phyloP scores from a whole-genome alignment of 2,113 vertebrate species.

The Myrmecophaga tridactyla region DNA sequence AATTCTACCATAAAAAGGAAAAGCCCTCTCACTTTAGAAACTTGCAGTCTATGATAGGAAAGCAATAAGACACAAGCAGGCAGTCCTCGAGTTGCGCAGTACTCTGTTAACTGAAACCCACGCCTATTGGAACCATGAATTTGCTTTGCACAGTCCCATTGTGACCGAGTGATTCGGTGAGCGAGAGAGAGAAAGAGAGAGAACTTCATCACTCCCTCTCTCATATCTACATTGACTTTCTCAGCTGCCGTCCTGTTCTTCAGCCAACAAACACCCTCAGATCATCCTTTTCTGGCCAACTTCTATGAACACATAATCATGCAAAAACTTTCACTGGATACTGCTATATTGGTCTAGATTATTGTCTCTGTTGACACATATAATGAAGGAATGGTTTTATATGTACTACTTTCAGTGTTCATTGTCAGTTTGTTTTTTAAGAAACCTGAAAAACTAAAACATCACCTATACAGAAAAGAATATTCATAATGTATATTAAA shows the following conservation, averaged over 20 bases:
- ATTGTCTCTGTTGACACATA: neutral
- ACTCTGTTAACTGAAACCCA: neutral
- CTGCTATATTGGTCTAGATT: neutral
- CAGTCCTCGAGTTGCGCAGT: neutral
- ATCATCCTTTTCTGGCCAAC: neutral
- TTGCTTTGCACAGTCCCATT: neutral
- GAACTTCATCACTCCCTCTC: neutral
- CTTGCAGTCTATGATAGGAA: neutral
- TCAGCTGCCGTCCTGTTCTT: neutral
- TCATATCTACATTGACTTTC: neutral
- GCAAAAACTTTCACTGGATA: neutral
- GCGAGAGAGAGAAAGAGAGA: neutral
- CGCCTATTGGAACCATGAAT: neutral
- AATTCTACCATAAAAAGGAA: neutral
- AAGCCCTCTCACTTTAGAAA: constrained; percentile 16
- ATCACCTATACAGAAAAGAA: neutral
- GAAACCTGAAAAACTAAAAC: neutral
- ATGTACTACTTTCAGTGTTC: neutral
- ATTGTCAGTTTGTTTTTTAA: neutral
- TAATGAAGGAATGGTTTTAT: neutral
- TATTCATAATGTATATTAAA: neutral
- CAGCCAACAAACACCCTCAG: too few species aligned
- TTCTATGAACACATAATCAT: neutral
- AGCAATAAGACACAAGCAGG: neutral
- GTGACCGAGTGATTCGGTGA: neutral